A percentile compares a stretch with the other conserved stretches of the same genome.
phyloP scores from a whole-genome alignment of 2,113 vertebrate genomes.

The Lampris incognitus region DNA sequence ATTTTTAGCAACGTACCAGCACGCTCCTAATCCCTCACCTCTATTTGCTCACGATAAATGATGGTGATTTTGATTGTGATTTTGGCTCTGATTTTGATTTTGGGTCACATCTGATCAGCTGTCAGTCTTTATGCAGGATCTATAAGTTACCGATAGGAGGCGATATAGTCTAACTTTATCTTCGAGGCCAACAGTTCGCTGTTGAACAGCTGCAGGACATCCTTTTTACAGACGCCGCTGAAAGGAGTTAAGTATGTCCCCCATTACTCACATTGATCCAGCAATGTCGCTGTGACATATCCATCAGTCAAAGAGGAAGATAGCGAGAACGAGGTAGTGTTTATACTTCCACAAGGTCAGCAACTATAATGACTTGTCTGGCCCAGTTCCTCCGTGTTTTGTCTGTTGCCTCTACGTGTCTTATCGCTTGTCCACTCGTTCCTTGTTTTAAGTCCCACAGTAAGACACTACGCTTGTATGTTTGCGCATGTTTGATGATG shows the following conservation, averaged over 20 bases:
- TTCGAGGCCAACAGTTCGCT: not conserved
- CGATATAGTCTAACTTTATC: slow-evolving; percentile 35
- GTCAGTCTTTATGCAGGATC: no score
- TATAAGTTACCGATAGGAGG: slow-evolving; percentile 55
- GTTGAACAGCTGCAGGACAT: slow-evolving; percentile 48
- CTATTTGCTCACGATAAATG: no score
- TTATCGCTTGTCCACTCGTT: not conserved
- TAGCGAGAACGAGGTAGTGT: slow-evolving; percentile 16
- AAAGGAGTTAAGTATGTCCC: slow-evolving; percentile 63
- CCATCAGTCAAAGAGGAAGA: slow-evolving; percentile 60
- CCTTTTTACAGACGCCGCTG: slow-evolving; percentile 39
- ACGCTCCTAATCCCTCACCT: no score
- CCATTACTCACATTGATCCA: slow-evolving; percentile 54
- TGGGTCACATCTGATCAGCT: no score
- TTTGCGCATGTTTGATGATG: not conserved
- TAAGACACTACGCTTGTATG: not conserved
- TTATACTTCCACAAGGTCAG: slow-evolving; percentile 42
- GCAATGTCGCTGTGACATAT: slow-evolving; percentile 46
- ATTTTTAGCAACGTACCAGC: no score
- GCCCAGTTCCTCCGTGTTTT: slow-evolving; percentile 5
- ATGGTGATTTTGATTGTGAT: no score
- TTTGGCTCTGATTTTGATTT: no score
- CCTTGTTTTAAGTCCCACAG: not conserved
- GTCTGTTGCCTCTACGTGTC: not conserved
- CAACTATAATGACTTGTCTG: slow-evolving; percentile 6